Base-by-base conservation (phyloP, 1,140 invertebrate genomes). In the Rhynchophorus ferrugineus region DNA sequence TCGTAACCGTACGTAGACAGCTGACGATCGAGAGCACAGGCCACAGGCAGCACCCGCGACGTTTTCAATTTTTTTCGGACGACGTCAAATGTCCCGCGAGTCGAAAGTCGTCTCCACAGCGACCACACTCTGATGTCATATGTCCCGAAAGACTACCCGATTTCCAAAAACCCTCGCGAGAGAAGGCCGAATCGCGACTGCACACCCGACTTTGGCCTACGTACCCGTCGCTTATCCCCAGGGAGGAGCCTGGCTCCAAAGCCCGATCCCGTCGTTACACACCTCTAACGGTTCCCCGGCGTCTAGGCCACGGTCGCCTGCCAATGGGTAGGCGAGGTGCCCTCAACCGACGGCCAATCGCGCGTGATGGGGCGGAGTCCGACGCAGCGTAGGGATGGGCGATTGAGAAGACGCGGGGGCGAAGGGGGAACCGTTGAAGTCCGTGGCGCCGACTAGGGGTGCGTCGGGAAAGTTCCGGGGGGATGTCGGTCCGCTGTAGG, bases 181-280 rank as follows among this genome's bases (percentile, higher is more conserved):
- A 66, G 61, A 61, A 64, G 63, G 42, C 50, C 57, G 50, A 55
- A 54, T 55, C 66, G 59, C 63, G 61, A 69, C 66, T 69, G 65
- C 63, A 60, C 64, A 61, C 58, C 54, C 45, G 43, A 54, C 42
- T 37, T 54, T 54, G 39, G 37, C 19, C 36, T 20, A 29, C 35
- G 43, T 46, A 54, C 54, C 59, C 60, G 53, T n/a, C n/a, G 46
- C 56, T 49, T 59, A 58, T 64, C 63, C 65, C 63, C 59, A 58
- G 66, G 63, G 64, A 65, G 67, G 64, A 54, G 54, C 54, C 9
- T 29, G 34, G 29, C 47, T 47, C 52, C 51, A 54, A 43, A 29
- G 24, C 43, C 42, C 51, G 41, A 11, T 46, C 42, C 44, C 39
- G 34, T 13, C 33, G 3, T 17, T 21, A 37, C 45, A 43, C 51